Conservation (phyloP, 1,140 invertebrate species). For the Cecropterus lyciades region DNA sequence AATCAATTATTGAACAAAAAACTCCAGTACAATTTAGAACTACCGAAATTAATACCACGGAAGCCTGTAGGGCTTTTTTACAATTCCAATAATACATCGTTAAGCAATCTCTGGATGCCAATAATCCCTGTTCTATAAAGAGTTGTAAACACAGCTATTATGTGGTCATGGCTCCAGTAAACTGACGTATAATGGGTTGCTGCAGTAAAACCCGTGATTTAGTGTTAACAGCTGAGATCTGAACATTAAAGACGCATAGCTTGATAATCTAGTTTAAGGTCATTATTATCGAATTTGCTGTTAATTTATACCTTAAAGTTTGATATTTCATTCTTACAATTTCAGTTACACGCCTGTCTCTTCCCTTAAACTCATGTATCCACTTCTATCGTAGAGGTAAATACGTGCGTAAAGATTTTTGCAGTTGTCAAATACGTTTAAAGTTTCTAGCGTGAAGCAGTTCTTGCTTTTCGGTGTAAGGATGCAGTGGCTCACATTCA, state of each 20-base stretch:
- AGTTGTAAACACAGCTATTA: slow-evolving; percentile 40
- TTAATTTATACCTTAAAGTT: background rate
- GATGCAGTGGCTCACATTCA: too few species aligned
- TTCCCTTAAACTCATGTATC: too few species aligned
- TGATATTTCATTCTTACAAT: too few species aligned
- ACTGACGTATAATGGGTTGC: slow-evolving; percentile 38
- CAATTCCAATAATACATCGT: slow-evolving; percentile 28
- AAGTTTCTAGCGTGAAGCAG: too few species aligned
- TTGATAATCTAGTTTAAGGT: slow-evolving; percentile 7
- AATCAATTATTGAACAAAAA: too few species aligned
- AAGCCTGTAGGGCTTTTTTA: background rate
- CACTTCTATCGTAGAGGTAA: too few species aligned
- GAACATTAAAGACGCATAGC: slow-evolving; percentile 2
- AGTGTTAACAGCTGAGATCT: slow-evolving; percentile 38
- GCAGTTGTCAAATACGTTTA: too few species aligned
- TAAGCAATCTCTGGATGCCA: slow-evolving; percentile 32
- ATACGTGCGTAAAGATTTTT: too few species aligned
- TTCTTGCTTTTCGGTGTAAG: too few species aligned
- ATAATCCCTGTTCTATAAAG: slow-evolving; percentile 35
- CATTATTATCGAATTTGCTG: slow-evolving; percentile 11
- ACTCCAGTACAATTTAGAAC: too few species aligned
- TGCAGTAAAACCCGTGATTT: slow-evolving; percentile 41
- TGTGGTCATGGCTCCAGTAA: slow-evolving; percentile 36
- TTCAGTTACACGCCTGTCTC: too few species aligned
- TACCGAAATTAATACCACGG: too few species aligned